Conservation (phyloP, 2,113 vertebrate genomes). For the Mus spicilegus region DNA sequence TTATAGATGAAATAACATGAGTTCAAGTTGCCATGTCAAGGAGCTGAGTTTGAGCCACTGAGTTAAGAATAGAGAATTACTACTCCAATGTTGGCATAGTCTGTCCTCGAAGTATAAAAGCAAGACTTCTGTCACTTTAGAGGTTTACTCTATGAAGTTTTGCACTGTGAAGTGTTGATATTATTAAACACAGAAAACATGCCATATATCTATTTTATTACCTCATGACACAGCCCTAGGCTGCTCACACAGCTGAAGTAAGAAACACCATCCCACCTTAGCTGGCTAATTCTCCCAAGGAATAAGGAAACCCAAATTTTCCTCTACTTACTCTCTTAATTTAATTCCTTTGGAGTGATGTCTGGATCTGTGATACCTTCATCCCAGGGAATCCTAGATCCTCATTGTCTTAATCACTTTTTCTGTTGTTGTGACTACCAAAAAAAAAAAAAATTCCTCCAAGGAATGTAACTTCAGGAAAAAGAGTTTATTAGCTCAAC, state of each 20-base stretch:
- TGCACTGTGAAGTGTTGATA: background rate
- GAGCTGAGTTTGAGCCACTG: background rate
- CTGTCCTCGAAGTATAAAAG: background rate
- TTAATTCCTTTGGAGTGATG: background rate
- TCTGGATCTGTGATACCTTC: background rate
- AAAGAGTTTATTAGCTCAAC: background rate
- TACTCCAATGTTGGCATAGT: background rate
- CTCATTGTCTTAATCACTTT: background rate
- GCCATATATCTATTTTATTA: background rate
- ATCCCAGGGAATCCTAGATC: background rate
- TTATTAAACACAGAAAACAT: background rate
- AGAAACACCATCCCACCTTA: background rate
- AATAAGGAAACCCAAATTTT: background rate
- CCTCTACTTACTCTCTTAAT: background rate
- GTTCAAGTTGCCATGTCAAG: no score
- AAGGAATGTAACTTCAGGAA: no score
- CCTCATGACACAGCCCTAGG: background rate
- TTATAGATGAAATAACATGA: no score
- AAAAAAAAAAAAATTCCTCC: background rate
- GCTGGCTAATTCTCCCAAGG: background rate
- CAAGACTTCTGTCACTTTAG: background rate
- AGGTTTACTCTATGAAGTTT: background rate
- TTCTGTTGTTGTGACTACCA: background rate
- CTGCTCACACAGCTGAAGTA: background rate
- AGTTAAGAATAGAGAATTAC: background rate